Evolutionary conservation across 2,888 invertebrate genomes (phyloP).

Genomic region (Brachyptera risi): DNA sequence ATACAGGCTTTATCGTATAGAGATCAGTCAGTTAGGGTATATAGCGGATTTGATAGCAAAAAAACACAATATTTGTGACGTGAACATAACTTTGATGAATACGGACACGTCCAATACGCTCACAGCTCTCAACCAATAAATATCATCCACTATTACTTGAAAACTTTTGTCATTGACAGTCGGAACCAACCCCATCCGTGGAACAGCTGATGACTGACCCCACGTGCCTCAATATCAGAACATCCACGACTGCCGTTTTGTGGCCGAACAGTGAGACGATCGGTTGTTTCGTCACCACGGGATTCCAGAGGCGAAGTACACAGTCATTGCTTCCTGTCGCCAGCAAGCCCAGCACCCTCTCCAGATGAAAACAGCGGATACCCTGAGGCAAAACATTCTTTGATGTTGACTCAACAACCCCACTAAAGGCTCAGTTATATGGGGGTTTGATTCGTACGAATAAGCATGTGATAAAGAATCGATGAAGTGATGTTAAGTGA

Average conservation of each 20-base stretch:
- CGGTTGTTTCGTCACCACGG: constrained; percentile 45
- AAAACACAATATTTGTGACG: no score
- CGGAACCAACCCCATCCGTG: constrained; percentile 51
- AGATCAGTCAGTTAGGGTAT: no score
- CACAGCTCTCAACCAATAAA: neutral
- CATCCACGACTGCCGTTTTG: constrained; percentile 49
- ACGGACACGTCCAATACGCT: neutral
- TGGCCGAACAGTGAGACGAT: constrained; percentile 43
- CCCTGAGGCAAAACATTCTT: constrained; percentile 50
- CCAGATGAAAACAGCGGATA: constrained; percentile 54
- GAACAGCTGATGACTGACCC: constrained; percentile 53
- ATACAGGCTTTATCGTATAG: no score
- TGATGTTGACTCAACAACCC: neutral
- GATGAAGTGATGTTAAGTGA: no score
- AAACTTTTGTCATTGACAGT: neutral
- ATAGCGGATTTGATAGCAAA: no score
- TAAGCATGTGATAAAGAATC: no score
- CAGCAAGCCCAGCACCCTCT: constrained; percentile 48
- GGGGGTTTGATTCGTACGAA: no score
- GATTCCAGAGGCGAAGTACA: constrained; percentile 55
- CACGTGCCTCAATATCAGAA: constrained; percentile 49
- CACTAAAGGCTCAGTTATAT: no score
- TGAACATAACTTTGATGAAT: neutral
- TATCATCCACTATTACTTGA: neutral
- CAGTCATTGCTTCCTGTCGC: constrained; percentile 56